Conservation (phyloP, 1,140 invertebrate species). For the Panonychus citri region DNA sequence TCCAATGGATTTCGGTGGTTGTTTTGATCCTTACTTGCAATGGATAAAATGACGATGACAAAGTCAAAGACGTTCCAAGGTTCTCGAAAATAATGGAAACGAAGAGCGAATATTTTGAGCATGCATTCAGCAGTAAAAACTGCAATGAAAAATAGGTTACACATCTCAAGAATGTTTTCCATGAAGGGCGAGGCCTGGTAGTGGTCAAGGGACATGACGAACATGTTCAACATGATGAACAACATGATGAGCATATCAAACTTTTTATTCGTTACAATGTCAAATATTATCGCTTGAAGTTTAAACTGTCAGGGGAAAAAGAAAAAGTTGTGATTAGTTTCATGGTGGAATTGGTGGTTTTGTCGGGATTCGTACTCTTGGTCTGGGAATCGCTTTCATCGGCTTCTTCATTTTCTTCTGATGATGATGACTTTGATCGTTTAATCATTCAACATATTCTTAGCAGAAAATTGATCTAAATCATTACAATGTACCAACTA, state of each 20-base stretch:
- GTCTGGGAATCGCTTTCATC: conserved; percentile 85
- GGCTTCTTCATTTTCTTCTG: conserved; percentile 99
- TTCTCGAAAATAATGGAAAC: conserved; percentile 95
- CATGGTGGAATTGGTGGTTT: no score
- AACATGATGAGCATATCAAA: conserved; percentile 99
- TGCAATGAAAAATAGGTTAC: conserved; percentile 92
- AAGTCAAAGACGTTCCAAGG: conserved; percentile 99
- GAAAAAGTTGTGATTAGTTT: no score
- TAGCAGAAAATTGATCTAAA: background rate
- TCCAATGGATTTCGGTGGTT: no score
- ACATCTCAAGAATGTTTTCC: conserved; percentile 55
- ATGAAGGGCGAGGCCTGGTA: conserved; percentile 64
- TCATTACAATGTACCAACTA: background rate
- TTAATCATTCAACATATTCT: no score
- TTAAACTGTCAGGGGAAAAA: conserved; percentile 43
- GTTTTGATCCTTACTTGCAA: conserved; percentile 77
- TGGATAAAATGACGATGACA: conserved; percentile 92
- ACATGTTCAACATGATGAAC: conserved; percentile 94
- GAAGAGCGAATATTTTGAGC: conserved; percentile 84
- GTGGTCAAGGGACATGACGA: conserved; percentile 93
- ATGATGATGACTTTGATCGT: conserved; percentile 87
- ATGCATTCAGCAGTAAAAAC: conserved; percentile 93
- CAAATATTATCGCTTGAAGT: conserved; percentile 83
- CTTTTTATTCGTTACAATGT: conserved; percentile 90
- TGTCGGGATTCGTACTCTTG: conserved; percentile 38